Conservation (phyloP, 2,888 invertebrate species). For the Bembecia ichneumoniformis region DNA sequence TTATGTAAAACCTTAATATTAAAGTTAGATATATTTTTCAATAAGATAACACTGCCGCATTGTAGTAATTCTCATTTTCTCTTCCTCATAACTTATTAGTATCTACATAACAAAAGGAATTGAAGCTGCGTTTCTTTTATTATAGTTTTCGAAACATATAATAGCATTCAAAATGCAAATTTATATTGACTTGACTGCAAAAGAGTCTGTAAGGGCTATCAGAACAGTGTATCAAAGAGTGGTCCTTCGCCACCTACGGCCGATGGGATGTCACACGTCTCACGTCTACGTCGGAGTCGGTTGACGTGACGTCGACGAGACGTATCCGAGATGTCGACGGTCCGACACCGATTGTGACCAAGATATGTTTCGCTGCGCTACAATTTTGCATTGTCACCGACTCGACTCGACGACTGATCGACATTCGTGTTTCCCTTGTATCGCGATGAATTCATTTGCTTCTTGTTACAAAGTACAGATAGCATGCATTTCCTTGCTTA, state of each 20-base stretch:
- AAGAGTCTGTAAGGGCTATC: conserved; percentile 37
- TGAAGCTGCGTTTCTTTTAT: too few relatives aligned
- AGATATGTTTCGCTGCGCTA: conserved; percentile 43
- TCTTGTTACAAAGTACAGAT: neutral
- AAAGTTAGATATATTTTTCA: too few relatives aligned
- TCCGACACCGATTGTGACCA: conserved; percentile 49
- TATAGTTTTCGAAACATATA: conserved; percentile 1
- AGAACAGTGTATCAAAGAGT: conserved; percentile 29
- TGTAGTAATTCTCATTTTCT: too few relatives aligned
- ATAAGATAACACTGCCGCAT: too few relatives aligned
- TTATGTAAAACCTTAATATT: too few relatives aligned
- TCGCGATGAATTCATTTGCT: neutral
- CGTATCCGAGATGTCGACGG: conserved; percentile 21
- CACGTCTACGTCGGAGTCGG: conserved; percentile 22
- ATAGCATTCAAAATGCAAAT: conserved; percentile 48
- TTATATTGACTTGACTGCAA: conserved; percentile 40
- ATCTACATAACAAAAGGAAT: too few relatives aligned
- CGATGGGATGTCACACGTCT: conserved; percentile 14
- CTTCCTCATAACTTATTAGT: too few relatives aligned
- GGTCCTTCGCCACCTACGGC: conserved; percentile 24
- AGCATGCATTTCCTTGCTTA: conserved; percentile 2
- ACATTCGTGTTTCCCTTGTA: conserved; percentile 31
- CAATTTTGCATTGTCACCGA: conserved; percentile 40
- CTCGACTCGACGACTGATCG: conserved; percentile 29
- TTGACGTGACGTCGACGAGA: conserved; percentile 21